These are phyloP conservation scores for Cyrtonyx montezumae DNA, from an alignment of 2,113 vertebrate species.

Conservation along the genomic window DNA sequence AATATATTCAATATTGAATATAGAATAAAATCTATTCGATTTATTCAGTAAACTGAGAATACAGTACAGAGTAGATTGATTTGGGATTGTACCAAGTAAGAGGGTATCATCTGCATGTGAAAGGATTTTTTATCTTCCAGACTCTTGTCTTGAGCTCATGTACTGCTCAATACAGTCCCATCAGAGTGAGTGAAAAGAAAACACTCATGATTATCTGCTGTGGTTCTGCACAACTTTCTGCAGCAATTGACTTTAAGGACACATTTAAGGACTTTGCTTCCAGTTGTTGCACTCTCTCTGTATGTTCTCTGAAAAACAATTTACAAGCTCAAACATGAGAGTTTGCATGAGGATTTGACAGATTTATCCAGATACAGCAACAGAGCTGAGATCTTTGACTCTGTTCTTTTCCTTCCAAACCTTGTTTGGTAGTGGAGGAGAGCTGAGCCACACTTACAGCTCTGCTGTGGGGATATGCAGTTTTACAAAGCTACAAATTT, in stretches of 20 bases:
- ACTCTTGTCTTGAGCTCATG: neutral
- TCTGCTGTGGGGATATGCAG: neutral
- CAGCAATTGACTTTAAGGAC: neutral
- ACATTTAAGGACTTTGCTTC: neutral
- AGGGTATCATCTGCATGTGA: neutral
- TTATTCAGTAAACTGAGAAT: conserved; percentile 16
- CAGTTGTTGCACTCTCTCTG: neutral
- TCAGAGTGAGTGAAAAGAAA: neutral
- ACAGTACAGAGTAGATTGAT: neutral
- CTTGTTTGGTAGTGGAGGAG: neutral
- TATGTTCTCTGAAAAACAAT: neutral
- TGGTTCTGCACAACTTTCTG: neutral
- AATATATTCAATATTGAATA: no score
- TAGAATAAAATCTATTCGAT: neutral
- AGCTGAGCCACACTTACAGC: neutral
- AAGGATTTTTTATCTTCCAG: conserved; percentile 25
- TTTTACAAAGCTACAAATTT: conserved; percentile 20
- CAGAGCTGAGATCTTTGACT: neutral
- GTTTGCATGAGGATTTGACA: neutral
- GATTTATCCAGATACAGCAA: neutral
- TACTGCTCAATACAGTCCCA: neutral
- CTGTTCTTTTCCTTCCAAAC: neutral
- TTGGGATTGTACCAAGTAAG: neutral
- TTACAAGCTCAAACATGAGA: neutral
- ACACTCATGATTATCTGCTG: neutral